These are phyloP conservation scores for Pituophis catenifer DNA, from an alignment of 2,113 vertebrate genomes.

Conservation along the genomic window DNA sequence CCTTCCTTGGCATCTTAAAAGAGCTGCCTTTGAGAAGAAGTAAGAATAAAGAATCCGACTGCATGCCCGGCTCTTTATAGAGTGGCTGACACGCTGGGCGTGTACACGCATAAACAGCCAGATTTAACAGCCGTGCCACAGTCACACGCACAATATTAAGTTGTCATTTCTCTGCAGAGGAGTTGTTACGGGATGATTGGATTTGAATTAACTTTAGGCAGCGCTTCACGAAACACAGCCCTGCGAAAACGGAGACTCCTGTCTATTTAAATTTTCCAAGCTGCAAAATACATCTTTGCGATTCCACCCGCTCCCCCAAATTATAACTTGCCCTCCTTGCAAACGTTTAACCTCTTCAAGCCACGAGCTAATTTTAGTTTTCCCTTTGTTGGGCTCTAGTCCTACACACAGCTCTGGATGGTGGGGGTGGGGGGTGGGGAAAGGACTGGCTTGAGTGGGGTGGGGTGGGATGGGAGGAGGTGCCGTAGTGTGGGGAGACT, in stretches of 20 bases:
- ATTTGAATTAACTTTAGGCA: constrained; percentile 4
- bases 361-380: constrained; percentile 14
- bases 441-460: neutral
- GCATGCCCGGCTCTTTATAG: neutral
- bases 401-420: neutral
- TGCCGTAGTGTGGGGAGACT: neutral
- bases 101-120: neutral
- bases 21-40: neutral
- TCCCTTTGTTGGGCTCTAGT: constrained; percentile 1
- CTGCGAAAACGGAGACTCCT: neutral
- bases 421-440: neutral
- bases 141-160: constrained; percentile 5
- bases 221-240: neutral
- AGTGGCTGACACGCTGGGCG: neutral
- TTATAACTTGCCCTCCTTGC: neutral
- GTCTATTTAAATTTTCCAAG: neutral
- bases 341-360: constrained; percentile 2
- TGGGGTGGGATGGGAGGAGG: neutral
- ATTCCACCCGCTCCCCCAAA: neutral
- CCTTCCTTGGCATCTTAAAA: constrained; percentile 11
- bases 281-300: neutral
- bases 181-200: neutral
- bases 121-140: neutral
- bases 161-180: constrained; percentile 14
- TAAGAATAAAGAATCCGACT: constrained; percentile 2